phyloP scores from a whole-genome alignment of 1,140 invertebrate genomes.

The Drosophila erecta region DNA sequence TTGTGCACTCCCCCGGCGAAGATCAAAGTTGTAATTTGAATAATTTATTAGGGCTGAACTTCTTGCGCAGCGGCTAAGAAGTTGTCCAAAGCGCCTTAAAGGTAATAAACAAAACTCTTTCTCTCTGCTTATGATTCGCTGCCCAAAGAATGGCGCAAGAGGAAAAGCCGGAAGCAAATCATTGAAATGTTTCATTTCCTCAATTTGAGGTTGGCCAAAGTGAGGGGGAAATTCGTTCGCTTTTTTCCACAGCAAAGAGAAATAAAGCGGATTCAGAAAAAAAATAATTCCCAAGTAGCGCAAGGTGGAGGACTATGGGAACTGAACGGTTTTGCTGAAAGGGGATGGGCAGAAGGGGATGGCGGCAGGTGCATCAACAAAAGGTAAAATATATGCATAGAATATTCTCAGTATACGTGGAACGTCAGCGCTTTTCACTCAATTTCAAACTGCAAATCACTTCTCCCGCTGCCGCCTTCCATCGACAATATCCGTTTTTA shows the following conservation, averaged over 20 bases:
- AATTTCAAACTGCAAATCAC: slow-evolving; percentile 32
- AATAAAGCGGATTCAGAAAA: slow-evolving; percentile 37
- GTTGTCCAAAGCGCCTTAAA: slow-evolving; percentile 51
- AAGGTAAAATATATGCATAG: slow-evolving; percentile 36
- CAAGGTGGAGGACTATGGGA: slow-evolving; percentile 5
- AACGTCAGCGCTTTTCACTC: slow-evolving; percentile 39
- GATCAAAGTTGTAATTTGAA: slow-evolving; percentile 48
- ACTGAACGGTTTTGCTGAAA: slow-evolving; percentile 1
- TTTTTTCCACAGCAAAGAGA: slow-evolving; percentile 36
- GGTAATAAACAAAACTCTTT: slow-evolving; percentile 51
- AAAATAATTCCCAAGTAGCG: slow-evolving; percentile 39
- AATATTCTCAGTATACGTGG: slow-evolving; percentile 32
- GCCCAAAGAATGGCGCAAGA: slow-evolving; percentile 8
- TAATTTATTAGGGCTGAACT: slow-evolving; percentile 37
- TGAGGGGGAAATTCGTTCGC: slow-evolving; percentile 32
- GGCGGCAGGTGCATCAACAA: slow-evolving; percentile 35
- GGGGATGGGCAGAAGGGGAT: slow-evolving; percentile 1
- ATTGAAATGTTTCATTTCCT: slow-evolving; percentile 81
- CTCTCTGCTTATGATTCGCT: slow-evolving; percentile 32
- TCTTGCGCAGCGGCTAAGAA: slow-evolving; percentile 52
- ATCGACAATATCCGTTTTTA: slow-evolving; percentile 19
- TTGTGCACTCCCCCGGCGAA: slow-evolving; percentile 4
- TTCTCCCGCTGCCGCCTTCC: not conserved
- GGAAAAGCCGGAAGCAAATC: slow-evolving; percentile 71
- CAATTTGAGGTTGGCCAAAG: slow-evolving; percentile 53